phyloP scores from a whole-genome alignment of 92 coral and sea anemone species.

The Umimayanthus kanabou region DNA sequence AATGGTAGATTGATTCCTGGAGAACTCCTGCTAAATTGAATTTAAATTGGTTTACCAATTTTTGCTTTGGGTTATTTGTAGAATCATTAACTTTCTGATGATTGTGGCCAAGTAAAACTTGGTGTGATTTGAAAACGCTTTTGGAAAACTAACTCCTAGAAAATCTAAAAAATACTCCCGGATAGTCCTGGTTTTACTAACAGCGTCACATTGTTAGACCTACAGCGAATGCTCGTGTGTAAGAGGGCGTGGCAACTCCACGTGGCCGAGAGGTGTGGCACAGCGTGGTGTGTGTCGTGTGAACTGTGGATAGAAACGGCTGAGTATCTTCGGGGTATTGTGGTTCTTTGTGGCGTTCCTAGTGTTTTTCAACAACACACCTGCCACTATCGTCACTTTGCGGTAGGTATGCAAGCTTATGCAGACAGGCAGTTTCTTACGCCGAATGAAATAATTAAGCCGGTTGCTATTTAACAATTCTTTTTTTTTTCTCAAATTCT shows the following conservation, averaged over 20 bases:
- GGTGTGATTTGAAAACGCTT: not conserved
- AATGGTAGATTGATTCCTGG: too few species aligned
- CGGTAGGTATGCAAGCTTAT: not conserved
- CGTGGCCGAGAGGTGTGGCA: conserved; percentile 12
- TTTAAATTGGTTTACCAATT: too few species aligned
- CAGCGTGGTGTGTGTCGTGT: conserved; percentile 15
- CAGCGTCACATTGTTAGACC: not conserved
- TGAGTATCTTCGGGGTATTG: not conserved
- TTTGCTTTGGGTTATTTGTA: not conserved
- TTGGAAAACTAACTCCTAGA: not conserved
- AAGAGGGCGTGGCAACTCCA: conserved; percentile 15
- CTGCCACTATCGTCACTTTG: not conserved
- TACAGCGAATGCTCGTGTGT: conserved; percentile 26
- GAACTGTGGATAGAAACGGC: not conserved
- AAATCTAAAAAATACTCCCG: not conserved
- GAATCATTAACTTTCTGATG: not conserved
- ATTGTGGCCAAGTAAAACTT: not conserved
- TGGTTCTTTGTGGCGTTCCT: not conserved
- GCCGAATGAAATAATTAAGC: too few species aligned
- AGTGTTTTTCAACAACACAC: not conserved
- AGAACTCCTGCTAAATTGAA: too few species aligned
- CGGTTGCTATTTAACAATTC: too few species aligned
- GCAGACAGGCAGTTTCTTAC: too few species aligned
- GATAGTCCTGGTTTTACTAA: not conserved
- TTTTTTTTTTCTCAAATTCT: too few species aligned